Base-by-base conservation (phyloP, 2,888 invertebrate genomes). In the Pardosa pseudoannulata region DNA sequence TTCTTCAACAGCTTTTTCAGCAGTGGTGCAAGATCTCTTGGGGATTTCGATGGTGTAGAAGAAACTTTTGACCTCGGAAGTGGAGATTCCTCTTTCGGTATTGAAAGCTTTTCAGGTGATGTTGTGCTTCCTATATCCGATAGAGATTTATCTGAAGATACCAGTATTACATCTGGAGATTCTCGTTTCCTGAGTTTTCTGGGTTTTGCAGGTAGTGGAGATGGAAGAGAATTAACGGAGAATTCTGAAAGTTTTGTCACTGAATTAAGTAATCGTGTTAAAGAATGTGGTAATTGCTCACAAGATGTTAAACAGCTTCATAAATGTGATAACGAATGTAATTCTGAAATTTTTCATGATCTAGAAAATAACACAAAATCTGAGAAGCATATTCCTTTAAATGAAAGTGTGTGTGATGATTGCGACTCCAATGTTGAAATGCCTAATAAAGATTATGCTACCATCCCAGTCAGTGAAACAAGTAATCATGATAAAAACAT, bases 191-290 rank as follows among this genome's bases (percentile, higher is more conserved):
- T 39, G 23, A 28, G 67, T 27, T 5, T 71, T 0, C n/a, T 72
- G 5, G 71, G 62, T 13, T 0, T 67, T 1, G 41, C 46, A 16
- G 73, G 73, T 16, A 80, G 80, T 50, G 79, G 79, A 16, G 79
- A 73, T 50, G 80, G 80, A 0, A 80, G 80, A 67, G 56, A 39
- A n/a, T 7, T 70, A 5, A 6, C n/a, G 27, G 70, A 62, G 46
- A 27, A 31, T 13, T 0, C 11, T 23, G 11, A 56, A 36, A 36
- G 6, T 46, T 9, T 2, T 46, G 46, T 9, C 5, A 46, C 56
- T 5, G 56, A 23, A 23, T 23, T 23, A 23, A 23, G 11, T 16
- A 2, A 2, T 2, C 46, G 5, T 36, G 9, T 36, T 7, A 36
- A 36, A 5, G 36, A 9, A 7, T 36, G 36, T 36, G 36, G 9